A percentile compares a stretch with the other conserved stretches of the same genome.
These are phyloP conservation scores for Drosophila parthenogenetica DNA, from an alignment of 2,888 invertebrate genomes.

Conservation along the genomic window DNA sequence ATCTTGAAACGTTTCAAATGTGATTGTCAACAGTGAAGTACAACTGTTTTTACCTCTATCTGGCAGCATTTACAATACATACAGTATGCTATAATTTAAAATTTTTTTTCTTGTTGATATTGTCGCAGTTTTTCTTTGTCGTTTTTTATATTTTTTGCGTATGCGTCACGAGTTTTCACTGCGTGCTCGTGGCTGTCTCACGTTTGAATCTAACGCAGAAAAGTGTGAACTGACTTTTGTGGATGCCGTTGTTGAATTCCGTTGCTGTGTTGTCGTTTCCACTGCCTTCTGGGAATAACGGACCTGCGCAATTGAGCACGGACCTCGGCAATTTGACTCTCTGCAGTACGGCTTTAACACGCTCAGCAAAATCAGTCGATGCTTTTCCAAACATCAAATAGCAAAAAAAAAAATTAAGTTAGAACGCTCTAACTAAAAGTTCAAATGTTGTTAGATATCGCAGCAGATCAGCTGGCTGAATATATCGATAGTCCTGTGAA, in stretches of 20 bases:
- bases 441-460: too few relatives aligned
- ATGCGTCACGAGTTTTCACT: constrained; percentile 62
- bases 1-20: constrained; percentile 28
- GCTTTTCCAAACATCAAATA: background rate
- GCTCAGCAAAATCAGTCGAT: constrained; percentile 3
- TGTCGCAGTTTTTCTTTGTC: background rate
- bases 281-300: constrained; percentile 21
- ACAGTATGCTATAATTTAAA: constrained; percentile 30
- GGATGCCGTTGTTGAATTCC: constrained; percentile 17
- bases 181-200: constrained; percentile 61
- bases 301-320: constrained; percentile 46
- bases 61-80: background rate
- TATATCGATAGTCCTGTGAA: background rate
- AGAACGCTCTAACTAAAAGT: background rate
- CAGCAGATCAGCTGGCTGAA: background rate
- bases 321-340: constrained; percentile 25
- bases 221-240: constrained; percentile 19
- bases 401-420: background rate
- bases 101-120: constrained; percentile 6
- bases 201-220: constrained; percentile 61
- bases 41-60: constrained; percentile 3
- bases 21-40: constrained; percentile 5
- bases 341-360: constrained; percentile 7
- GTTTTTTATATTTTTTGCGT: constrained; percentile 43
- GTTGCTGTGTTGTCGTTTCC: constrained; percentile 15